Base-by-base conservation (phyloP, 2,888 invertebrate species). In the Anthrax anthrax region DNA sequence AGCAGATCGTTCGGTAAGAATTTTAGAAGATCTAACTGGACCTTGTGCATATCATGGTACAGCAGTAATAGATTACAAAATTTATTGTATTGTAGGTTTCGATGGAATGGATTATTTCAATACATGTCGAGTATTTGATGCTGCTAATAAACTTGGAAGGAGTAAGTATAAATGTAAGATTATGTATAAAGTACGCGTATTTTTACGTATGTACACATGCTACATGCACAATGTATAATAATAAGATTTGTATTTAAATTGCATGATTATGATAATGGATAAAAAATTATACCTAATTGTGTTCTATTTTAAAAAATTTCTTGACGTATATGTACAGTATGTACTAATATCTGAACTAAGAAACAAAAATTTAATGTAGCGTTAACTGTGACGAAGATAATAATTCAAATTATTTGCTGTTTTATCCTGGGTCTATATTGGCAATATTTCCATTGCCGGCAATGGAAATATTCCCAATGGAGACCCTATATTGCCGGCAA, bases 21-120 rank as follows among this genome's bases (percentile, higher is more conserved):
- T 67, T 19, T 83, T 87, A 59, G 82, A 84, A 39, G 89, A 89
- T 65, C 80, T 84, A 3, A 76, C 77, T 13, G 90, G 89, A 19
- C 86, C 91, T 0, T 74, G 92, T 44, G 92, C 91, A 1, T 94
- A 94, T 64, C 94, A 94, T 60, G 92, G 92, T n/a, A 86, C 89
- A 0, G 89, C 87, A 0, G 87, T 91, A 0, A 75, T 94, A 1
- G 87, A 84, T 0, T 77, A 76, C 55, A 80, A 83, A 58, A 87
- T 95, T 52, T 92, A 84, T 66, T 81, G 90, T 5, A 84, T 94
- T 53, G 94, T 94, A 0, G 94, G 94, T 5, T 94, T 91, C 60
- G 88, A 94, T 59, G 92, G 91, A n/a, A 56, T 62, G 13, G 65
- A 65, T 47, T 87, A 86, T 60, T 89, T 88, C 62, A 88, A 86